These are phyloP conservation scores for Geotrupes spiniger DNA, from an alignment of 2,888 invertebrate genomes.

Conservation along the genomic window DNA sequence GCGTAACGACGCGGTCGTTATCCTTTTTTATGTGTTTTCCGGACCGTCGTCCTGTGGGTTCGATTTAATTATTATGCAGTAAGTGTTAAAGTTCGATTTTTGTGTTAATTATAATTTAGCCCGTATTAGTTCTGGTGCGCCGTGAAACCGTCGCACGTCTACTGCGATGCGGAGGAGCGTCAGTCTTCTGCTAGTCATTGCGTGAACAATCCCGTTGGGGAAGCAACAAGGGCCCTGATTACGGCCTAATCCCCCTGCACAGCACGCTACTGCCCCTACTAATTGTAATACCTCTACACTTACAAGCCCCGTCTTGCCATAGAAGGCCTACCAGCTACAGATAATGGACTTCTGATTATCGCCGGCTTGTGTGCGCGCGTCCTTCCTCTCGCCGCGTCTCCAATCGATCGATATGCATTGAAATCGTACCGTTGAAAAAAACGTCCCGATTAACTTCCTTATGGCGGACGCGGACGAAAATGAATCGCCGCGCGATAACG, in stretches of 20 bases:
- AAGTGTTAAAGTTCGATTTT: too few relatives aligned
- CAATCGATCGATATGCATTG: neutral
- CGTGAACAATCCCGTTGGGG: constrained; percentile 28
- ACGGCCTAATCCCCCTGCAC: constrained; percentile 45
- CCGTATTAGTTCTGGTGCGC: too few relatives aligned
- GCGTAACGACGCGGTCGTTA: too few relatives aligned
- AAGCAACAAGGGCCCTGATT: constrained; percentile 34
- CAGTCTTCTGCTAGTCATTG: constrained; percentile 31
- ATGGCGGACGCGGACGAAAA: too few relatives aligned
- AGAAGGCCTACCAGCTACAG: constrained; percentile 6
- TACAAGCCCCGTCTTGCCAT: constrained; percentile 13
- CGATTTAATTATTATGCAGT: too few relatives aligned
- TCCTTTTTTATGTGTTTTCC: too few relatives aligned
- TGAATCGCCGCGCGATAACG: too few relatives aligned
- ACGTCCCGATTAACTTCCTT: too few relatives aligned
- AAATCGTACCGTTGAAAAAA: too few relatives aligned
- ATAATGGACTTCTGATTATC: constrained; percentile 10
- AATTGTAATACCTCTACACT: constrained; percentile 47
- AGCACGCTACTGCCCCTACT: constrained; percentile 50
- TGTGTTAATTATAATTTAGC: too few relatives aligned
- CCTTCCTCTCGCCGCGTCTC: neutral
- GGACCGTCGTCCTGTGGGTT: too few relatives aligned
- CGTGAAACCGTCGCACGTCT: neutral
- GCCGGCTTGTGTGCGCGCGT: neutral
- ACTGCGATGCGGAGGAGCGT: constrained; percentile 13